Base-by-base conservation (phyloP, 2,797 vertebrate species). In the Xenentodon cancila region DNA sequence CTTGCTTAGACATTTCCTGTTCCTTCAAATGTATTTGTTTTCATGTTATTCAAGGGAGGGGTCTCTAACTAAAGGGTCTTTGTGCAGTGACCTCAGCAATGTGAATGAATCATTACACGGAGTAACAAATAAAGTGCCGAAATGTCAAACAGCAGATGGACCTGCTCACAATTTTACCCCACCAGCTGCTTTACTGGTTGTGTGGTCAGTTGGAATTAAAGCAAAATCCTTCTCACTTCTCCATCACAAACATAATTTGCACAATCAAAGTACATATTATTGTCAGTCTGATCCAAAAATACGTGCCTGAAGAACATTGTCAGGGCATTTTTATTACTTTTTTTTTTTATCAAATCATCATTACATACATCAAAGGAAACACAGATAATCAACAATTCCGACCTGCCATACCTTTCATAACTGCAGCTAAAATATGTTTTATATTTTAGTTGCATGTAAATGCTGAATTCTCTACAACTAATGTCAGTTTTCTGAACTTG, bases 61-160 rank as follows among this genome's bases (percentile, higher is more conserved):
- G n/a, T 46, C 30, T 58, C n/a, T 47, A n/a, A 18, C 43, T 30
- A 20, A 9, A 58, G 18, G 1, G 7, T 21, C 43, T 58, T 30
- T 16, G 45, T 43, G 27, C 47, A 19, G 21, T 43, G 12, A 21
- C 18, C 42, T 58, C 21, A 42, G 54, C 16, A 25, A 2, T 51
- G 6, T 6, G 48, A 22, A 30, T 5, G 42, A 71, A 50, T 51
- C 61, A 13, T 53, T 58, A 55, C 54, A 74, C 11, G 19, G 49
- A 55, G 43, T 32, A 57, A 54, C 44, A 30, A 61, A 42, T 51
- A 59, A 70, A 55, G 22, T 42, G 40, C 34, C 64, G 7, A 64
- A 50, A 55, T 58, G 54, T 72, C 53, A 72, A 48, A 59, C 53
- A 49, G 66, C 64, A 63, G 54, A 62, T 66, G 47, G 61, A n/a